Evolutionary conservation across 2,888 invertebrate species (phyloP).

Genomic region (Lithophane ornitopus): DNA sequence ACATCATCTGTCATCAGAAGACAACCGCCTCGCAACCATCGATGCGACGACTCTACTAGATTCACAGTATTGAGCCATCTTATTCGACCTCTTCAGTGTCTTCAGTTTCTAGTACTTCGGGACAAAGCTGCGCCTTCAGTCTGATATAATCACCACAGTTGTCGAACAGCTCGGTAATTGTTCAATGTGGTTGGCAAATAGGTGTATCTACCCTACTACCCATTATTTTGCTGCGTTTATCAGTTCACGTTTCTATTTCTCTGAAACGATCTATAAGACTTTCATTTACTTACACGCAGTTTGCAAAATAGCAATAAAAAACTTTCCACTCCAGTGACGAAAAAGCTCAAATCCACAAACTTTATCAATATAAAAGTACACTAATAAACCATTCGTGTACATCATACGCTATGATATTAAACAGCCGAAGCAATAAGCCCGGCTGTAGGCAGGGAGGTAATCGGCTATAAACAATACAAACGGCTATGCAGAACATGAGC

Average conservation of each 20-base stretch:
- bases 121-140: no score
- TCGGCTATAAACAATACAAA: slow-evolving; percentile 60
- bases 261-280: not conserved
- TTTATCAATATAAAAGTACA: slow-evolving; percentile 48
- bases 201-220: not conserved
- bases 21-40: no score
- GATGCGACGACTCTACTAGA: no score
- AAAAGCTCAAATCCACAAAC: not conserved
- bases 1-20: not conserved
- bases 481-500: slow-evolving; percentile 40
- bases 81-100: no score
- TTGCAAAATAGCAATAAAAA: not conserved
- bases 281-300: not conserved
- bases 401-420: slow-evolving; percentile 58
- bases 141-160: not conserved
- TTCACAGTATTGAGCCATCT: no score
- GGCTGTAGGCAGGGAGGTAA: slow-evolving; percentile 51
- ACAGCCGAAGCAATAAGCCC: slow-evolving; percentile 51
- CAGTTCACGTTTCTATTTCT: no score
- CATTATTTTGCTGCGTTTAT: not conserved
- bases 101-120: no score
- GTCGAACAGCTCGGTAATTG: not conserved
- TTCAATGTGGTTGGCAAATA: not conserved
- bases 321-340: not conserved
- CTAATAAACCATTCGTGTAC: slow-evolving; percentile 42